phyloP scores from a whole-genome alignment of 2,797 vertebrate genomes.

The Balearica regulorum region DNA sequence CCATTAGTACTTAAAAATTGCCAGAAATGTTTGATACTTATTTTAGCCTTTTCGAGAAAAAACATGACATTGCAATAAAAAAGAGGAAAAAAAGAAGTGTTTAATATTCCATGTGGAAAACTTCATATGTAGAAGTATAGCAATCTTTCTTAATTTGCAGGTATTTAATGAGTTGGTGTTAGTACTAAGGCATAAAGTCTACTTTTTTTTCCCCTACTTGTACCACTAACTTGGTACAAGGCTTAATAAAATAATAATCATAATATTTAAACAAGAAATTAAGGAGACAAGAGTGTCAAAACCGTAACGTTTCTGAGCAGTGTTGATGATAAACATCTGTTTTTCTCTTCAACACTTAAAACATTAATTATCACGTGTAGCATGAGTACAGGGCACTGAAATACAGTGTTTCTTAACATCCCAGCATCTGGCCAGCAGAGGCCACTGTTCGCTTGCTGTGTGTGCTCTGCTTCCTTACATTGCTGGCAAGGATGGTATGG shows the following conservation, averaged over 20 bases:
- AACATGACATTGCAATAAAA: not conserved
- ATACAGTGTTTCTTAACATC: not conserved
- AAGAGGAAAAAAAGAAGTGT: not conserved
- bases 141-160: not conserved
- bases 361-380: not conserved
- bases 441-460: not conserved
- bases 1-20: not conserved
- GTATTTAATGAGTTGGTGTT: not conserved
- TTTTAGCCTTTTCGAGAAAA: not conserved
- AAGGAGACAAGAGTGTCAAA: not conserved
- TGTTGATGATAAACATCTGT: not conserved
- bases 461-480: accelerated
- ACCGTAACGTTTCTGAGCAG: not conserved
- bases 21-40: not conserved
- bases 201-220: accelerated
- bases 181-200: not conserved
- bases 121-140: not conserved
- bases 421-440: not conserved
- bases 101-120: not conserved
- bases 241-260: not conserved
- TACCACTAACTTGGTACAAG: not conserved
- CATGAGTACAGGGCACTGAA: not conserved
- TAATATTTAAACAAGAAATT: not conserved
- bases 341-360: not conserved
- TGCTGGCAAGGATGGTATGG: no score